Base-by-base conservation (phyloP, 1,140 invertebrate species). In the Chrysomallon squamiferum region DNA sequence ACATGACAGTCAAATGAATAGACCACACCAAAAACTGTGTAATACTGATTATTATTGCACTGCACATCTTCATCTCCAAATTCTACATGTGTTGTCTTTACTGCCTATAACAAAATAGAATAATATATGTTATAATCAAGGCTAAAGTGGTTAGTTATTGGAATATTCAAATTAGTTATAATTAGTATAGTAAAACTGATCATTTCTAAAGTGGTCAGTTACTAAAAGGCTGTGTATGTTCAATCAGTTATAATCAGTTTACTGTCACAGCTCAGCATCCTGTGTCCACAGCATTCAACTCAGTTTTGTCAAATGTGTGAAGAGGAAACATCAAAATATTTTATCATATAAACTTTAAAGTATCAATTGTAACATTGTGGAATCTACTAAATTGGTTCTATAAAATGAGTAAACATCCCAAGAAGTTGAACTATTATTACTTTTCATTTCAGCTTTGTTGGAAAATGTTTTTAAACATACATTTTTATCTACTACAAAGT, bases 11-110 rank as follows among this genome's bases (percentile, higher is more conserved):
- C n/a, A n/a, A n/a, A n/a, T n/a, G n/a, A n/a, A n/a, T n/a, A n/a
- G n/a, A n/a, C n/a, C n/a, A n/a, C n/a, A n/a, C n/a, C n/a, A n/a
- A n/a, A n/a, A n/a, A n/a, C n/a, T 4, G 20, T 45, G 50, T 54
- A 54, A 54, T 27, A 20, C 50, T 54, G n/a, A 29, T 54, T 3
- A 43, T 35, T 35, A 43, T 60, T 60, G 47, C 50, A 47, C 30
- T 5, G n/a, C 15, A 43, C 25, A 47, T 6, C 58, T 60, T 84
- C 74, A 85, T 78, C 80, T 82, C 84, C 84, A 86, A 45, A 86
- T 82, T 27, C 84, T 60, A 73, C 84, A 86, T 1, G 84, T 85
- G 71, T 86, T 86, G 65, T 86, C 84, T 80, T 86, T 86, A 62
- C 82, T 84, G 13, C 82, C 83, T 85, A 69, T 25, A 73, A 73